Evolutionary conservation across 53 echinoderm and acorn worm genomes (phyloP).

Genomic region (Temnopleurus reevesii): DNA sequence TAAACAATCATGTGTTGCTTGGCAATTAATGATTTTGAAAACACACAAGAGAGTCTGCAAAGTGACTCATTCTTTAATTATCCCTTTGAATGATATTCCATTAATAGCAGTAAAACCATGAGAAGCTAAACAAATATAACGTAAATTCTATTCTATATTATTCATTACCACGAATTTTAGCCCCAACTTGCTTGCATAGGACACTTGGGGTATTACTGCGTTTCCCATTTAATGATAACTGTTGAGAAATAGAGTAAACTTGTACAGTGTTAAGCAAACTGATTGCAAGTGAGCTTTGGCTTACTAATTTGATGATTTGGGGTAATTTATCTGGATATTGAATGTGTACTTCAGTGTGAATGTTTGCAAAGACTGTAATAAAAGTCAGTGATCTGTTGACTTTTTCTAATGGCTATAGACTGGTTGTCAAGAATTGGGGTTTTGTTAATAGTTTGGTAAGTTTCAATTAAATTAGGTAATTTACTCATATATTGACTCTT

Average conservation of each 20-base stretch:
- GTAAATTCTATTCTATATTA: not conserved
- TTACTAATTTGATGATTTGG: conserved; percentile 12
- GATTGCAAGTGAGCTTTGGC: not conserved
- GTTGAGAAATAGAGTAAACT: not conserved
- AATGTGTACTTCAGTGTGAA: not conserved
- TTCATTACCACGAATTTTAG: not conserved
- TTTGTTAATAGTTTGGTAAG: too few species aligned
- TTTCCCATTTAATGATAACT: not conserved
- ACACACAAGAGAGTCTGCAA: not conserved
- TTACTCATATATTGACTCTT: too few species aligned
- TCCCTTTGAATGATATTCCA: not conserved
- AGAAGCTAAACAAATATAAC: not conserved
- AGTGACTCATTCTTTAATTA: not conserved
- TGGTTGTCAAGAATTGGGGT: not conserved
- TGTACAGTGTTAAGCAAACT: not conserved
- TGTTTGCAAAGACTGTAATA: not conserved
- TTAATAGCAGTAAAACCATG: not conserved
- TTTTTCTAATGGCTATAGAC: not conserved
- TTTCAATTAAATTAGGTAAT: too few species aligned
- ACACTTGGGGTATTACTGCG: not conserved
- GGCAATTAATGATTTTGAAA: not conserved
- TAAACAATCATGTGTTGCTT: not conserved
- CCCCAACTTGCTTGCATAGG: not conserved
- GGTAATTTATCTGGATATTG: not conserved
- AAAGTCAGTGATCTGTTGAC: not conserved